A percentile compares a stretch with the other conserved stretches of the same genome.
These are phyloP conservation scores for Pseudonaja textilis DNA, from an alignment of 2,113 vertebrate genomes.

Conservation along the genomic window DNA sequence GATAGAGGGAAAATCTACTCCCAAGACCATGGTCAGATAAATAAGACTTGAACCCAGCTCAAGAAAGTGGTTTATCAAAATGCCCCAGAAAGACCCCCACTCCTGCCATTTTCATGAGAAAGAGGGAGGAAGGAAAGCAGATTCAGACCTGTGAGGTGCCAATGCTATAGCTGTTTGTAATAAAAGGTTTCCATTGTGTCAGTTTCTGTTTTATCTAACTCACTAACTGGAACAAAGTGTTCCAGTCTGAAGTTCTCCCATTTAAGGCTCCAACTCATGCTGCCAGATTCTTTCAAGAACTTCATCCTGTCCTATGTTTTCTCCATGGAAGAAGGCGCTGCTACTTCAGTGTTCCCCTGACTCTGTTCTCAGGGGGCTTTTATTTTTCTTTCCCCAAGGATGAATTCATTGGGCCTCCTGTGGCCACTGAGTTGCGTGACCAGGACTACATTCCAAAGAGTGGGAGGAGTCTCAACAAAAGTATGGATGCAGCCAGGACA, in stretches of 20 bases:
- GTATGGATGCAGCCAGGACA: not conserved
- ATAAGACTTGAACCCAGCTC: not conserved
- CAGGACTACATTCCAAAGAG: not conserved
- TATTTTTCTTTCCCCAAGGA: not conserved
- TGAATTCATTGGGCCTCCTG: not conserved
- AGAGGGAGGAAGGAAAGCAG: not conserved
- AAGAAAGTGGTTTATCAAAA: not conserved
- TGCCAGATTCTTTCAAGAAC: not conserved
- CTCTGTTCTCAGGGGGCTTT: not conserved
- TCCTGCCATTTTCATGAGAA: not conserved
- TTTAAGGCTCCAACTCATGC: not conserved
- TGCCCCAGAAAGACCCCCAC: not conserved
- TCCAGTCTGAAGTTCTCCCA: not conserved
- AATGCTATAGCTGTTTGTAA: not conserved
- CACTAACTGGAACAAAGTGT: not conserved
- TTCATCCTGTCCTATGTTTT: not conserved
- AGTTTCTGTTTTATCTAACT: not conserved
- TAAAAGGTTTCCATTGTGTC: not conserved
- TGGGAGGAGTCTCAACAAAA: not conserved
- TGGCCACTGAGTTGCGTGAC: not conserved
- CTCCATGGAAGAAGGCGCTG: not conserved
- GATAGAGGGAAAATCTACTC: not conserved
- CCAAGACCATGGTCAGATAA: not conserved
- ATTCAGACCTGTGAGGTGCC: not conserved
- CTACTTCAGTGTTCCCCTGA: not conserved